These are phyloP conservation scores for Dicaeum eximium DNA, from an alignment of 2,113 vertebrate species.

Conservation along the genomic window DNA sequence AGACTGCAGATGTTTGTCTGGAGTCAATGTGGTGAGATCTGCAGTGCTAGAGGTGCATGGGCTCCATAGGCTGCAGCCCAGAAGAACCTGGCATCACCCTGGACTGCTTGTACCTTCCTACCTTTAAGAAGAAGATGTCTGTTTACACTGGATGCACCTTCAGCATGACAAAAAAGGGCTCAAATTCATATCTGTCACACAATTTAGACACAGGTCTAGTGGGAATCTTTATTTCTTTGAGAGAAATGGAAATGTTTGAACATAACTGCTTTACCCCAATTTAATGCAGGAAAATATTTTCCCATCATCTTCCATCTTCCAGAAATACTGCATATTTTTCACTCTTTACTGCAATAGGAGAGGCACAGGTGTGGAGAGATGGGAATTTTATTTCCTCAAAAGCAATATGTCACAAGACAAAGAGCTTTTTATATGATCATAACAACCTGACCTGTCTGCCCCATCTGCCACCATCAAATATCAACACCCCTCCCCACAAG, in stretches of 20 bases:
- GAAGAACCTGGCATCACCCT: neutral
- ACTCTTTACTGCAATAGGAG: neutral
- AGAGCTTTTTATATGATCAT: neutral
- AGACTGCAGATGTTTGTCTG: neutral
- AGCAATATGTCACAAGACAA: neutral
- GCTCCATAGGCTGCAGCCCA: neutral
- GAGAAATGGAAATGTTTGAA: neutral
- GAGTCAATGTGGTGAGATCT: neutral
- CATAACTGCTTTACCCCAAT: neutral
- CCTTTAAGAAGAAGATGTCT: neutral
- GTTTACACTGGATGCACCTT: neutral
- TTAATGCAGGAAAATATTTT: neutral
- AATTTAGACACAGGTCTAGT: neutral
- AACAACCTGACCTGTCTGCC: neutral
- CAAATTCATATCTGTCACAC: neutral
- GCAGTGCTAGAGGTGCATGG: neutral
- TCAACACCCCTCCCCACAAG: neutral
- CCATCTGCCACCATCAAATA: neutral
- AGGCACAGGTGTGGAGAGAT: neutral
- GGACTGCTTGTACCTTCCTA: neutral
- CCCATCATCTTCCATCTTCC: neutral
- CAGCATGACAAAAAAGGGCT: neutral
- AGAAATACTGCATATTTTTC: neutral
- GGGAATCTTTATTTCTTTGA: neutral
- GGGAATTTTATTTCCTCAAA: neutral